phyloP scores from a whole-genome alignment of 2,113 vertebrate species.

The Eurystomus gularis region DNA sequence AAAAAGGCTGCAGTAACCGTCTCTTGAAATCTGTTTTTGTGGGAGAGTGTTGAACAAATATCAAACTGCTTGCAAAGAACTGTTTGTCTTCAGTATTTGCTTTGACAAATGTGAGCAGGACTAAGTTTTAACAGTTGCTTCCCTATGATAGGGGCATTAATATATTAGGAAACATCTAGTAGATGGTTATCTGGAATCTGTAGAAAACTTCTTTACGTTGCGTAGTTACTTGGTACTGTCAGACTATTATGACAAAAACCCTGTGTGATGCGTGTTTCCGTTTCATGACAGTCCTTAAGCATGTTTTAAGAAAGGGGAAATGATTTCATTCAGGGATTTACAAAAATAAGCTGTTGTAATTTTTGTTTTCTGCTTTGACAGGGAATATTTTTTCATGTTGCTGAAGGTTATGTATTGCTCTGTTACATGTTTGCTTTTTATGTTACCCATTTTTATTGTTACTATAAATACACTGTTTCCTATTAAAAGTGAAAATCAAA shows the following conservation, averaged over 20 bases:
- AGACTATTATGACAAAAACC: neutral
- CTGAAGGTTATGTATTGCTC: neutral
- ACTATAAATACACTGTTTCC: neutral
- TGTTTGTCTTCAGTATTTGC: neutral
- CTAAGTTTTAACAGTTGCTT: neutral
- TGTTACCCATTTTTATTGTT: neutral
- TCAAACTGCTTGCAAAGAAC: neutral
- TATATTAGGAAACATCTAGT: neutral
- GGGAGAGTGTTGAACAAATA: neutral
- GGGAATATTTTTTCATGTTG: neutral
- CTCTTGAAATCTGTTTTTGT: neutral
- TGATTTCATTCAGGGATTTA: neutral
- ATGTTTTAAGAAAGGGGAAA: neutral
- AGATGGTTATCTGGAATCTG: neutral
- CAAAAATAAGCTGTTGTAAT: neutral
- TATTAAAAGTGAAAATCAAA: neutral
- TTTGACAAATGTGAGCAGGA: neutral
- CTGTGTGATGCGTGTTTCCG: neutral
- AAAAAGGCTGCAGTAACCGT: neutral
- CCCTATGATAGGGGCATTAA: neutral
- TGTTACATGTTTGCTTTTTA: neutral
- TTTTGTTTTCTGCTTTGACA: neutral
- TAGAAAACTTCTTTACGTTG: neutral
- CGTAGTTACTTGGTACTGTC: neutral
- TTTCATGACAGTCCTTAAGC: neutral